Conservation (phyloP, 2,888 invertebrate species). For the Caenorhabditis panamensis region DNA sequence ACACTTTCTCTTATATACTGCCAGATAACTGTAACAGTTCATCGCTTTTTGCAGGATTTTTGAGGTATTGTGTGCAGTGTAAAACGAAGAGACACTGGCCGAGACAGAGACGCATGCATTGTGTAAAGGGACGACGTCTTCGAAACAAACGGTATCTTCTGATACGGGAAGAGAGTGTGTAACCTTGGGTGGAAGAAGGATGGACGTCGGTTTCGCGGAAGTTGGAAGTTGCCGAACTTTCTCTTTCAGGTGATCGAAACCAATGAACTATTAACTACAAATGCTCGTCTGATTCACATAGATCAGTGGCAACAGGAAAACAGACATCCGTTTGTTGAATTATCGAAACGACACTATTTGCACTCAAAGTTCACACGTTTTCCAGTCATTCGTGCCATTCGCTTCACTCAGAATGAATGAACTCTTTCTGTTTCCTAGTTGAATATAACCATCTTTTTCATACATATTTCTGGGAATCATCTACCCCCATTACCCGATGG, state of each 20-base stretch:
- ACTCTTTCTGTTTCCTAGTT: not conserved
- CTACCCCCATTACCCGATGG: not conserved
- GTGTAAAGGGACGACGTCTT: constrained; percentile 18
- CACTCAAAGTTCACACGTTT: constrained; percentile 2
- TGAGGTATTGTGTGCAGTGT: constrained; percentile 37
- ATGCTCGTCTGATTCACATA: not conserved
- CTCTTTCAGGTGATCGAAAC: constrained; percentile 1
- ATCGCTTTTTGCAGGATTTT: constrained; percentile 48
- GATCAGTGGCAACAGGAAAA: constrained; percentile 14
- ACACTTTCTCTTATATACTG: constrained; percentile 1
- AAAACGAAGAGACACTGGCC: constrained; percentile 2
- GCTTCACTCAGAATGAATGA: not conserved
- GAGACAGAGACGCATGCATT: constrained; percentile 9
- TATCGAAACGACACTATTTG: constrained; percentile 15
- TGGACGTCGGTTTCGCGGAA: no score
- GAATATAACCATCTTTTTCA: not conserved
- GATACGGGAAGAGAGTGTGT: constrained; percentile 46
- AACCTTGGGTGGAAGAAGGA: constrained; percentile 22
- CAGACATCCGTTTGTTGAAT: not conserved
- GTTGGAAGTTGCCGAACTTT: constrained; percentile 30
- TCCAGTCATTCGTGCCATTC: not conserved
- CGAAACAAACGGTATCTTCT: constrained; percentile 50
- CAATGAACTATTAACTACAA: no score
- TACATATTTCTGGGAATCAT: no score
- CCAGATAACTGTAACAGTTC: constrained; percentile 28